Evolutionary conservation across 2,797 vertebrate species (phyloP).

Genomic region (Takifugu rubripes): DNA sequence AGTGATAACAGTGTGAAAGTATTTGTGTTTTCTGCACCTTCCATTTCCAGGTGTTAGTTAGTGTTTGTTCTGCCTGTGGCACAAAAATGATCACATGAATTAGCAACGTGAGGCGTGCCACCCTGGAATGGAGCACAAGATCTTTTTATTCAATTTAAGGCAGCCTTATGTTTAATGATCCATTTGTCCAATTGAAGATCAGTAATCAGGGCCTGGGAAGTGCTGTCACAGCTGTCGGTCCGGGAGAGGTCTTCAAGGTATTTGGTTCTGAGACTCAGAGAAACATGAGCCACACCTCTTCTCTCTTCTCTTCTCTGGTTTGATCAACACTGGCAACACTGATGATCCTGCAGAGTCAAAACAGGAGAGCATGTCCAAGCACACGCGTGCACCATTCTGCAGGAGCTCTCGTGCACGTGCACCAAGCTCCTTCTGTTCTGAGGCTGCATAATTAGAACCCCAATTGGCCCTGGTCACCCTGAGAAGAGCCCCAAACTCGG

Average conservation of each 20-base stretch:
- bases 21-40: constrained; percentile 18
- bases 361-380: constrained; percentile 43
- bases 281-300: constrained; percentile 47
- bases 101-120: neutral
- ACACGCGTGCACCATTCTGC: neutral
- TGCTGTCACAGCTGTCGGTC: constrained; percentile 77
- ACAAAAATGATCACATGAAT: no score
- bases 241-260: constrained; percentile 95
- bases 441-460: no score
- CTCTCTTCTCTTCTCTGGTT: constrained; percentile 34
- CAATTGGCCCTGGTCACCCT: no score
- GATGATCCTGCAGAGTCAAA: constrained; percentile 49
- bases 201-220: constrained; percentile 85
- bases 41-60: constrained; percentile 28
- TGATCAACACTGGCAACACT: constrained; percentile 16
- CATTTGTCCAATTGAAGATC: constrained; percentile 80
- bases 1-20: neutral
- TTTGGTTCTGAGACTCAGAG: constrained; percentile 56
- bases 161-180: constrained; percentile 36
- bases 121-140: neutral
- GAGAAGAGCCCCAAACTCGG: no score
- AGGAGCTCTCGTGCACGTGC: no score
- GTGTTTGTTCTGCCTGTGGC: neutral
- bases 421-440: no score
- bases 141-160: constrained; percentile 3